Evolutionary conservation across 1,140 invertebrate genomes (phyloP).

Genomic region (Heliconius nattereri): DNA sequence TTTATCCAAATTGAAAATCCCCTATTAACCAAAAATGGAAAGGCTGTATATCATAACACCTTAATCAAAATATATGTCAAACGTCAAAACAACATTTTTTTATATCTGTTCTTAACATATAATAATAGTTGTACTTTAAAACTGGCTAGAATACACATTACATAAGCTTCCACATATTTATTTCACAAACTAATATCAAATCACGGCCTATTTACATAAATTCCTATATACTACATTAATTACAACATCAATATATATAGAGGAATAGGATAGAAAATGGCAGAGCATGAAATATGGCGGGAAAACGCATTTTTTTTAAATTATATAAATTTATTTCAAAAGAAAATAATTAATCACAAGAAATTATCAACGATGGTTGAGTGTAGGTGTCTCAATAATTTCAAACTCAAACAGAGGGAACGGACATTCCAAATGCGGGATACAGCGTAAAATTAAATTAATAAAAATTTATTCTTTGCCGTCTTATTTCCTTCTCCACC

Average conservation of each 20-base stretch:
- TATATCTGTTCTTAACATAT: background rate
- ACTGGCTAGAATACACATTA: slow-evolving; percentile 12
- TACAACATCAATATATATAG: slow-evolving; percentile 33
- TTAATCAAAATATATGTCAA: background rate
- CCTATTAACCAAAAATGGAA: background rate
- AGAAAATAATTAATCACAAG: too few species aligned
- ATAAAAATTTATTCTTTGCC: background rate
- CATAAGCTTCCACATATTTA: slow-evolving; percentile 21
- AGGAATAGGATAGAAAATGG: slow-evolving; percentile 12
- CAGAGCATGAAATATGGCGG: background rate
- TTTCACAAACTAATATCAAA: slow-evolving; percentile 24
- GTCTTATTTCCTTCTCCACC: background rate
- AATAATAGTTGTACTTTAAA: slow-evolving; percentile 22
- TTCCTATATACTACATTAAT: slow-evolving; percentile 18
- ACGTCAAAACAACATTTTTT: background rate
- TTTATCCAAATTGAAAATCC: background rate
- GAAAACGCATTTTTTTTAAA: too few species aligned
- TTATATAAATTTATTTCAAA: too few species aligned
- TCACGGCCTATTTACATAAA: slow-evolving; percentile 22
- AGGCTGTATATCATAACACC: background rate
- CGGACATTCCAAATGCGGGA: too few species aligned
- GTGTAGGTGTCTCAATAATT: too few species aligned
- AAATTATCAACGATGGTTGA: too few species aligned
- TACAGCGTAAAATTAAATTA: too few species aligned
- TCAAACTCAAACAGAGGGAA: too few species aligned